Base-by-base conservation (phyloP, 2,888 invertebrate species). In the Caenorhabditis sp. region DNA sequence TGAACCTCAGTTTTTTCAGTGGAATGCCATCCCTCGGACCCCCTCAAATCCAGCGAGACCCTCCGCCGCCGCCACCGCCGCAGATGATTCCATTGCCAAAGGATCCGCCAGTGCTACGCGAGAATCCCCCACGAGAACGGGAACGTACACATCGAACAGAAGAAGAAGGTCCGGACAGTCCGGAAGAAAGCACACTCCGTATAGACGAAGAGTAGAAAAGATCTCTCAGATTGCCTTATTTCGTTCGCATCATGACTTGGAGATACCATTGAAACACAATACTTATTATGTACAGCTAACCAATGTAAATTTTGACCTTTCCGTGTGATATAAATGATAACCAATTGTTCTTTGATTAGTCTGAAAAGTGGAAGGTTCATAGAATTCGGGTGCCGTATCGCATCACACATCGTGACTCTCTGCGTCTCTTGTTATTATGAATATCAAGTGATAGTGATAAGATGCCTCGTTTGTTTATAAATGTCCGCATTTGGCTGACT, bases 21-120 rank as follows among this genome's bases (percentile, higher is more conserved):
- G 70, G 70, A 59, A 70, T 70, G 70, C 59, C 70, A 26, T 37
- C 59, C 43, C 70, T 70, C 59, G 70, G 70, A 53, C 70, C 70
- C 32, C 65, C 56, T 43, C 73, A 65, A 27, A 37, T 53, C 58
- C 62, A 62, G 48, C 37, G 71, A 46, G 71, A 71, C 32, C 61
- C 13, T 30, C 58, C 63, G 50, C 27, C 73, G 22, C n/a, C 50
- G 17, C 65, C 73, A 46, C 45, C 65, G 52, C 65, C 73, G 52
- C 58, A 70, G 26, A 61, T 70, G 70, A 70, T 53, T 24, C 59
- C 70, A n/a, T 9, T 59, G 9, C 70, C 70, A 27, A 41, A 41
- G 1, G 50, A 50, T 7, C 63, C 66, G 2, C 58, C 50, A 6
- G 27, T 30, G 11, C 11, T 32, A 11, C 37, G 55, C n/a, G 48